Evolutionary conservation across 2,113 vertebrate genomes (phyloP).

Genomic region (Deroptyus accipitrinus): DNA sequence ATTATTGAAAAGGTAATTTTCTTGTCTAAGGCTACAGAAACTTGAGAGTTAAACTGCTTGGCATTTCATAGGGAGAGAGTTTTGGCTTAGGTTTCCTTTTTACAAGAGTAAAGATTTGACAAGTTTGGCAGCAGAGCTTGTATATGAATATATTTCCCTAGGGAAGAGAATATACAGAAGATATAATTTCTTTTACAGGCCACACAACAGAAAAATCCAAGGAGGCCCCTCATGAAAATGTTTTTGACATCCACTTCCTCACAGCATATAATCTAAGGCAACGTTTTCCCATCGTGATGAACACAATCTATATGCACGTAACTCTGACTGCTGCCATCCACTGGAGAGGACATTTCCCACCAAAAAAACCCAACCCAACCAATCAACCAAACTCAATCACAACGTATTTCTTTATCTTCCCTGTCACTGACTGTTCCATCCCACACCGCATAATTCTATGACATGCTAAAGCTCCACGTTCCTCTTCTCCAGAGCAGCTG

Average conservation of each 20-base stretch:
- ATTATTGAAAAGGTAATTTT: constrained; percentile 50
- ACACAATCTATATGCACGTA: background rate
- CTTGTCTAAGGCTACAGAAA: constrained; percentile 20
- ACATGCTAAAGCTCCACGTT: background rate
- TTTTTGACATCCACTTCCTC: constrained; percentile 40
- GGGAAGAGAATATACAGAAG: constrained; percentile 51
- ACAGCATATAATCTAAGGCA: constrained; percentile 28
- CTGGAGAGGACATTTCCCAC: background rate
- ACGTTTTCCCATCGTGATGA: background rate
- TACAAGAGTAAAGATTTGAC: constrained; percentile 68
- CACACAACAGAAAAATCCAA: constrained; percentile 61
- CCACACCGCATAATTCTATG: background rate
- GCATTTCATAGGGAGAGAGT: constrained; percentile 48
- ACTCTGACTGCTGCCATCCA: constrained; percentile 35
- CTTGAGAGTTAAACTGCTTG: constrained; percentile 63
- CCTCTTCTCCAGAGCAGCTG: background rate
- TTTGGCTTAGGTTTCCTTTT: constrained; percentile 63
- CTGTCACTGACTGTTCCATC: background rate
- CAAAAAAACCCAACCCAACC: background rate
- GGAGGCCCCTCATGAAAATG: constrained; percentile 30
- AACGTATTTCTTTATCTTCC: background rate
- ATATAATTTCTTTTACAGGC: constrained; percentile 71
- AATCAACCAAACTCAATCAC: background rate
- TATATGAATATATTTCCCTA: constrained; percentile 54
- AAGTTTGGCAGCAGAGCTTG: constrained; percentile 62